These are phyloP conservation scores for Venustoraphidia nigricollis DNA, from an alignment of 2,888 invertebrate species.

Conservation along the genomic window DNA sequence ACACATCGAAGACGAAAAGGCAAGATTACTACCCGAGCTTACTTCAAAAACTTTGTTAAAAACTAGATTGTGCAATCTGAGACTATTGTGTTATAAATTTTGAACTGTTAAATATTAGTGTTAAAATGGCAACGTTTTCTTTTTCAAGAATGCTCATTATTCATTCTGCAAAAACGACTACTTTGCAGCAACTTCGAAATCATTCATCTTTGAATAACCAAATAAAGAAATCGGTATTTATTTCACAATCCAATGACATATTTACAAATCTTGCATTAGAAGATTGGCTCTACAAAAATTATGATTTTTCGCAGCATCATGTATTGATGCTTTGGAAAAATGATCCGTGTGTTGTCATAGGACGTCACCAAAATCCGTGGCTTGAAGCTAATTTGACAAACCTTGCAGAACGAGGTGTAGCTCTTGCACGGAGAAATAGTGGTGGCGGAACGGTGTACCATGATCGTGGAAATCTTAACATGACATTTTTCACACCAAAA, in stretches of 20 bases:
- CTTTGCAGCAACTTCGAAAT: neutral
- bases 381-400: constrained; percentile 68
- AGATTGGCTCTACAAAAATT: constrained; percentile 87
- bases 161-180: constrained; percentile 1
- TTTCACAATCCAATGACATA: constrained; percentile 83
- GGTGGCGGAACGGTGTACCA: constrained; percentile 97
- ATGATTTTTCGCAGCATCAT: constrained; percentile 68
- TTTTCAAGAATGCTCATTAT: neutral
- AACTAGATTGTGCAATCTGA: too few species aligned
- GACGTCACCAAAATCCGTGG: constrained; percentile 96
- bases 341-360: constrained; percentile 87
- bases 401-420: constrained; percentile 48
- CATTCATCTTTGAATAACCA: constrained; percentile 23
- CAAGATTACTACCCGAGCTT: too few species aligned
- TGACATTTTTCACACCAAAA: constrained; percentile 78
- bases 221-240: constrained; percentile 73
- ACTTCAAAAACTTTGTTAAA: too few species aligned
- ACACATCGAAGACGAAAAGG: too few species aligned
- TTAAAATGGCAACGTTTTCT: constrained; percentile 4
- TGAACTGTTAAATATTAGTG: neutral
- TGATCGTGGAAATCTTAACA: constrained; percentile 83
- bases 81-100: neutral
- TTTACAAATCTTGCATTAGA: constrained; percentile 89
- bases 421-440: constrained; percentile 77
- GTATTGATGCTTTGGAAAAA: constrained; percentile 87